These are phyloP conservation scores for Actinia equina DNA, from an alignment of 64 coral and sea anemone species.

Conservation along the genomic window DNA sequence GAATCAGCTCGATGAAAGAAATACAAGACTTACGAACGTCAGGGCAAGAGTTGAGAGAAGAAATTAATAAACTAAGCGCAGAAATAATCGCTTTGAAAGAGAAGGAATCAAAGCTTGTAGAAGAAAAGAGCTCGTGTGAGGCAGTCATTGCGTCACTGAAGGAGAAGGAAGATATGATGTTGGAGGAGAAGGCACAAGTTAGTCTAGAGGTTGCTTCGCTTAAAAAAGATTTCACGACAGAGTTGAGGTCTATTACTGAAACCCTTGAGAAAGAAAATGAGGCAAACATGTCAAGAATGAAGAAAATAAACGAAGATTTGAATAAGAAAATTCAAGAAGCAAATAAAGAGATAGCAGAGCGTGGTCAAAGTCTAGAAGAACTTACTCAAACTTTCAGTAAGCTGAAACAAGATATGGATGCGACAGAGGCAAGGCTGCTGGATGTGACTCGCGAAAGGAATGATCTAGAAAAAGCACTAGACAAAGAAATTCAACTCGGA, in stretches of 20 bases:
- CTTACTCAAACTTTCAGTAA: background rate
- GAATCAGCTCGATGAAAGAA: background rate
- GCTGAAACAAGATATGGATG: background rate
- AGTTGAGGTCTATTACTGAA: constrained; percentile 4
- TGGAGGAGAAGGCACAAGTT: constrained; percentile 3
- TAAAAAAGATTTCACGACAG: background rate
- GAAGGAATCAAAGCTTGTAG: background rate
- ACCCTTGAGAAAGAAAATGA: background rate
- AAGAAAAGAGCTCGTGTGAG: background rate
- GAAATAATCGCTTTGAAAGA: background rate
- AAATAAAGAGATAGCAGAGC: background rate
- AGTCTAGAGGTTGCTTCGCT: background rate
- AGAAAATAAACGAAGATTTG: background rate
- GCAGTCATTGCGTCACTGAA: background rate
- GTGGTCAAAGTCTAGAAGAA: constrained; percentile 14
- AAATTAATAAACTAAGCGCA: background rate
- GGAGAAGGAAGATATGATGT: background rate
- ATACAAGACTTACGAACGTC: background rate
- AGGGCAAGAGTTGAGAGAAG: background rate
- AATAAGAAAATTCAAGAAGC: constrained; percentile 6
- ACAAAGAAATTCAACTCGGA: background rate
- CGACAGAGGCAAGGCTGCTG: constrained; percentile 9
- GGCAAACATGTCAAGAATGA: background rate
- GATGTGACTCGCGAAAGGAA: constrained; percentile 11
- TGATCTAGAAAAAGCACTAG: constrained; percentile 1